phyloP scores from a whole-genome alignment of 2,888 invertebrate species.

The Taenaris catops region DNA sequence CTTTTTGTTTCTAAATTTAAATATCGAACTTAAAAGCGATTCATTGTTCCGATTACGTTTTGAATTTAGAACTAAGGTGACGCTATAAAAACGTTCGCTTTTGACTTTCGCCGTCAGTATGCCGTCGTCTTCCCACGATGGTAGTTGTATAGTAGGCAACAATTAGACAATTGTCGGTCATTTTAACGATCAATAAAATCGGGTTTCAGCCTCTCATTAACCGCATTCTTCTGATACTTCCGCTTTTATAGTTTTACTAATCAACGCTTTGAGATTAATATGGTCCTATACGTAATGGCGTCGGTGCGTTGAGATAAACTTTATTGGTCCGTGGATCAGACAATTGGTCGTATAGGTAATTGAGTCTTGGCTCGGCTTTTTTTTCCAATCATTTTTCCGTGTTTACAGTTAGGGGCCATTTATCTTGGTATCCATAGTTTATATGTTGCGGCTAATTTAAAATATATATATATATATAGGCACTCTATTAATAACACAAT shows the following conservation, averaged over 20 bases:
- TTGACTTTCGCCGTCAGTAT: conserved; percentile 69
- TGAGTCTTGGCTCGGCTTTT: conserved; percentile 62
- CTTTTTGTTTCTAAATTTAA: conserved; percentile 32
- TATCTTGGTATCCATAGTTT: conserved; percentile 22
- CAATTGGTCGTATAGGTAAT: conserved; percentile 77
- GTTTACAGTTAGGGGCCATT: conserved; percentile 58
- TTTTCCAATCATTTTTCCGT: conserved; percentile 36
- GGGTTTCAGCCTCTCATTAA: conserved; percentile 74
- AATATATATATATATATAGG: too few relatives aligned
- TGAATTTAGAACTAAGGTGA: conserved; percentile 58
- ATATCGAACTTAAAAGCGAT: conserved; percentile 61
- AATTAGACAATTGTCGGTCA: conserved; percentile 78
- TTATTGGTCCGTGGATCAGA: conserved; percentile 64
- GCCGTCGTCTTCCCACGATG: conserved; percentile 68
- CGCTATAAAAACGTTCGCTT: conserved; percentile 58
- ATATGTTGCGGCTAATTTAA: too few relatives aligned
- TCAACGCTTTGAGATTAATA: conserved; percentile 76
- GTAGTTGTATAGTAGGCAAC: conserved; percentile 64
- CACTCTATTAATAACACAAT: too few relatives aligned
- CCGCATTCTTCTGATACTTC: conserved; percentile 78
- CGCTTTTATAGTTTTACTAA: conserved; percentile 80
- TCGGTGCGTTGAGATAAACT: conserved; percentile 69
- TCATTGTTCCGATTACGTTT: conserved; percentile 62
- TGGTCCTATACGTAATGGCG: conserved; percentile 68
- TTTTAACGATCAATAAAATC: conserved; percentile 76